Percentiles rank a stretch among this genome's conserved stretches.
Conservation (phyloP, 2,797 vertebrate species). For the Diplodus sargus region DNA sequence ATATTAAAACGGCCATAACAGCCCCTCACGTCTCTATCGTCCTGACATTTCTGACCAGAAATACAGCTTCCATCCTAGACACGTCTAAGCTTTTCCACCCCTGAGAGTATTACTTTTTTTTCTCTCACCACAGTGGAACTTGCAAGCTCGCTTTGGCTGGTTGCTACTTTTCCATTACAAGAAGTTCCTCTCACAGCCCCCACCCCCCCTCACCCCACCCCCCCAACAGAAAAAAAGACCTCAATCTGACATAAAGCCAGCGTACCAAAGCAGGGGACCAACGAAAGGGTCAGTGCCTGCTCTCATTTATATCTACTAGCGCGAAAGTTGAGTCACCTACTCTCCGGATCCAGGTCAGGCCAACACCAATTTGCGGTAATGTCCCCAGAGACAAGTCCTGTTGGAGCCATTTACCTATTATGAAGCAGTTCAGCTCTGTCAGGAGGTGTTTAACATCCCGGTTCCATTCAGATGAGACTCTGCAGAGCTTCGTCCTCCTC, state of each 20-base stretch:
- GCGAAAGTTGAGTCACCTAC: conserved; percentile 7
- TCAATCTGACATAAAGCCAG: conserved; percentile 56
- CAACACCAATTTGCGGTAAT: not conserved
- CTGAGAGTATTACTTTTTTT: conserved; percentile 50
- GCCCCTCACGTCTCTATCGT: conserved; percentile 29
- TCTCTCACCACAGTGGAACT: conserved; percentile 78
- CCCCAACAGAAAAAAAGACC: conserved; percentile 8
- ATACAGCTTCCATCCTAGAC: conserved; percentile 70
- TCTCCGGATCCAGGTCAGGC: conserved; percentile 9
- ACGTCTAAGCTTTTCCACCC: conserved; percentile 81
- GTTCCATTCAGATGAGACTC: conserved; percentile 23
- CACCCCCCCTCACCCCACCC: too few species aligned
- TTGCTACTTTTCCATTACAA: conserved; percentile 79
- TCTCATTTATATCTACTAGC: conserved; percentile 20
- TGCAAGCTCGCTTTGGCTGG: conserved; percentile 70
- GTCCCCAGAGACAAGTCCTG: conserved; percentile 7
- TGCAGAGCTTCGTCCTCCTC: conserved; percentile 10
- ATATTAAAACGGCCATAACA: conserved; percentile 35
- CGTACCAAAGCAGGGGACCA: conserved; percentile 39
- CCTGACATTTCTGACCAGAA: conserved; percentile 70
- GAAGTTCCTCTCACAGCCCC: conserved; percentile 30
- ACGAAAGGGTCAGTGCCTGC: conserved; percentile 27
- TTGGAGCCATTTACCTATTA: conserved; percentile 53
- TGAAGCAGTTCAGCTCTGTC: conserved; percentile 28
- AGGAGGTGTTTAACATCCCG: conserved; percentile 33